Evolutionary conservation across 1,140 invertebrate species (phyloP), one percentile per base, ranked within the genome.

Genomic region (Leptinotarsa texana): DNA sequence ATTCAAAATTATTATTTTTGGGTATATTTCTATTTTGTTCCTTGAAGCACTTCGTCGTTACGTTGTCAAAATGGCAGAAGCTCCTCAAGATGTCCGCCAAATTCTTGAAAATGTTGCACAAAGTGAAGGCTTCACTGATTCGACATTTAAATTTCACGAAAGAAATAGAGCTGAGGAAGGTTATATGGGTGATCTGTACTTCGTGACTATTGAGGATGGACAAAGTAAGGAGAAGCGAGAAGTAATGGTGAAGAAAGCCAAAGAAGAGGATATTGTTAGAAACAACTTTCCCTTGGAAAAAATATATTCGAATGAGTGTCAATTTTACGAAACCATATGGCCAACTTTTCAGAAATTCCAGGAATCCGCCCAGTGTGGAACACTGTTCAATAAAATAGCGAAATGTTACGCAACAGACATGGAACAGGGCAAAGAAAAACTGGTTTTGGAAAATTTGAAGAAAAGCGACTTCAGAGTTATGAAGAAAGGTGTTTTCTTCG

Each of bases 401-500:
- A 73, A 73, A 65, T 73, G 71, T 73, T 73, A 42, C 5, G 33
- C 79, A 22, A 80, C 76, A 1, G 77, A 76, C 6, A 68, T 27
- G n/a, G 83, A 86, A 74, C 79, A 83, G 47, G 78, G 80, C 4
- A 77, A 86, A 65, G 87, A 89, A 82, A 83, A 86, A 63, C 84
- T 89, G 6, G 81, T 89, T 42, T 77, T 90, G 62, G 75, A 77
- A 73, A 77, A 80, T 69, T 57, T 80, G 22, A 74, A 73, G 27
- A n/a, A 47, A 13, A 24, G 69, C 24, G 51, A 69, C 24, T 80
- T 62, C 57, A 18, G 15, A 21, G 27, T 80, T 13, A 33, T 65
- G 18, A 67, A 77, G 18, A 76, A 72, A 48, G 71, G 49, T 27
- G 57, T 73, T n/a, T 63, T 51, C 51, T n/a, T 80, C 8, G 63